Conservation (phyloP, 1,140 invertebrate genomes). For the Leptinotarsa undecemlineata region DNA sequence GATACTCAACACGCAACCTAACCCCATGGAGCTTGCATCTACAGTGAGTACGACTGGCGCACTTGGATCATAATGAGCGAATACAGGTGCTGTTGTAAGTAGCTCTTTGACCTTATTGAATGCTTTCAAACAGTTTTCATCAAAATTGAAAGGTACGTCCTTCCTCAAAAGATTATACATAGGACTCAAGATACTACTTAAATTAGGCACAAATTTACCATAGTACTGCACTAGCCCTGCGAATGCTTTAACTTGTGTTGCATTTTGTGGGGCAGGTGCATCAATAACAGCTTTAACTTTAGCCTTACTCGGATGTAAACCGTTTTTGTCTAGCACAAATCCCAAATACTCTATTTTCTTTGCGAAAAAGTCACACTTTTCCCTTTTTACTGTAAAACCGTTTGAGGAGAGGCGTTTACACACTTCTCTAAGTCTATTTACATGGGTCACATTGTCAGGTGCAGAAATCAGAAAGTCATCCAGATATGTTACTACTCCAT, state of each 20-base stretch:
- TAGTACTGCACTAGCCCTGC: background rate
- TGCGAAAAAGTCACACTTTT: background rate
- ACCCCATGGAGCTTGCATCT: background rate
- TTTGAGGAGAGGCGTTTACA: background rate
- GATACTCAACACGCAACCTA: background rate
- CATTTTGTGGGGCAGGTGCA: background rate
- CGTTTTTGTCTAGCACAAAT: conserved; percentile 44
- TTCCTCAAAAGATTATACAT: background rate
- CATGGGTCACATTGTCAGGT: background rate
- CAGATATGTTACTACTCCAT: background rate
- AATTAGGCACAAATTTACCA: background rate
- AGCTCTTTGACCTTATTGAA: background rate
- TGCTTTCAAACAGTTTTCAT: background rate
- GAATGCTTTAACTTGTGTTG: conserved; percentile 29
- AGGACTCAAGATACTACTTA: conserved; percentile 28
- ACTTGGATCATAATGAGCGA: background rate
- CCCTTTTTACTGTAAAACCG: background rate
- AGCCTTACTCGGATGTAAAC: conserved; percentile 44
- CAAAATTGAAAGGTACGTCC: background rate
- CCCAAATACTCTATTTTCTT: conserved; percentile 20
- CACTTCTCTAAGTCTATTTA: background rate
- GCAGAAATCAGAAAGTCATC: background rate
- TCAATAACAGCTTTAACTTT: conserved; percentile 14
- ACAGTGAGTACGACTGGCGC: background rate
- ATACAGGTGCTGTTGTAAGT: background rate